Percentiles rank a stretch among this genome's conserved stretches.
phyloP scores from a whole-genome alignment of 2,113 vertebrate genomes.

The Tachuris rubrigastra region DNA sequence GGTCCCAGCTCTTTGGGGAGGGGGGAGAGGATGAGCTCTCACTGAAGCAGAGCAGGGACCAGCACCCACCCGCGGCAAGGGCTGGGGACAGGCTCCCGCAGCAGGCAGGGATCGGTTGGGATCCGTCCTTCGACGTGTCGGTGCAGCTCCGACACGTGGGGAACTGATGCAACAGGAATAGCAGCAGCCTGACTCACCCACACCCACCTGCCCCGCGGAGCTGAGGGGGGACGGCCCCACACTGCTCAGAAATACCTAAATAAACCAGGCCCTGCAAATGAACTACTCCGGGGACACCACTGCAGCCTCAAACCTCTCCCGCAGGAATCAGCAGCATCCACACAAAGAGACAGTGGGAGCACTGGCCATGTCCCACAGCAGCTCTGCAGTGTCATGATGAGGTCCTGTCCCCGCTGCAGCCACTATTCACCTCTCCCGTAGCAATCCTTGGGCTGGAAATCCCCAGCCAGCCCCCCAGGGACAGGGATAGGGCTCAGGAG shows the following conservation, averaged over 20 bases:
- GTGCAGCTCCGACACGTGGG: not conserved
- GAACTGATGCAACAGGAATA: not conserved
- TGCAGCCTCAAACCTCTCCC: not conserved
- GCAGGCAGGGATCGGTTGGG: fast-evolving
- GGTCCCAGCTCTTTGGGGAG: not conserved
- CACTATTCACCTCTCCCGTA: fast-evolving
- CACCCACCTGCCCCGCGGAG: not conserved
- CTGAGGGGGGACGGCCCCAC: not conserved
- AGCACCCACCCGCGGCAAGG: not conserved
- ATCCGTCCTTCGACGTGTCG: not conserved
- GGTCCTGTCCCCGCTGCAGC: too few relatives aligned
- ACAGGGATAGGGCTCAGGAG: not conserved
- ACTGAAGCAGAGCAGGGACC: not conserved
- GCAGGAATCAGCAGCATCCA: not conserved
- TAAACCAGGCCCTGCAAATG: not conserved
- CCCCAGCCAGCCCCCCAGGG: not conserved
- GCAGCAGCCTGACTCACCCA: conserved; percentile 35
- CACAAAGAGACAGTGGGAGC: not conserved
- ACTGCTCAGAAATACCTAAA: not conserved
- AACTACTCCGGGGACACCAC: not conserved
- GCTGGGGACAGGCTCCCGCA: not conserved
- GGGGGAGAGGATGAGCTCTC: not conserved
- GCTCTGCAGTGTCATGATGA: fast-evolving
- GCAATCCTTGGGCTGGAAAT: not conserved
- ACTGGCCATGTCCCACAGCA: fast-evolving